A percentile compares a stretch with the other conserved stretches of the same genome.
Conservation (phyloP, 1,140 invertebrate species). For the Caenorhabditis tropicalis region DNA sequence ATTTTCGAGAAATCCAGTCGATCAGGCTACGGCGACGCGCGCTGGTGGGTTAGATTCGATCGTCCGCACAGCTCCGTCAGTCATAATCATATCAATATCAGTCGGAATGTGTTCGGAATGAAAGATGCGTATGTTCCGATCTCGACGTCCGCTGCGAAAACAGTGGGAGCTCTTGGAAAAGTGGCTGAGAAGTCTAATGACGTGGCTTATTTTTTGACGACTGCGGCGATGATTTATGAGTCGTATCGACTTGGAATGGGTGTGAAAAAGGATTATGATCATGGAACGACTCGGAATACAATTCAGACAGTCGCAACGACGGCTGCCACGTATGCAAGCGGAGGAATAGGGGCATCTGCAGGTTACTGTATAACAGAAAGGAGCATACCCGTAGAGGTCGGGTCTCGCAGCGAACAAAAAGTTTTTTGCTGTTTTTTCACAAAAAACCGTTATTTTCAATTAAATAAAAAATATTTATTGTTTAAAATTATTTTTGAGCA, state of each 20-base stretch:
- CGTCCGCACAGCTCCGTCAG: background rate
- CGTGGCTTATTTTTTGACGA: background rate
- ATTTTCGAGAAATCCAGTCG: background rate
- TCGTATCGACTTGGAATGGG: background rate
- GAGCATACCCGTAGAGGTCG: too few species aligned
- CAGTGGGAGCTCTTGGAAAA: background rate
- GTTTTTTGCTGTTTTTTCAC: too few species aligned
- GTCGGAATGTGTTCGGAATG: background rate
- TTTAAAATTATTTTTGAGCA: too few species aligned
- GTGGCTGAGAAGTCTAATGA: background rate
- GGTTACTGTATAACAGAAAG: too few species aligned
- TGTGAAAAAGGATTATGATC: background rate
- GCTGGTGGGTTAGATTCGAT: background rate
- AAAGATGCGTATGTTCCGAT: background rate
- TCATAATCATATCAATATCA: background rate
- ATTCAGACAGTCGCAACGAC: background rate
- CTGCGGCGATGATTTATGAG: background rate
- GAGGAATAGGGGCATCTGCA: background rate
- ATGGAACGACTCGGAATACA: background rate
- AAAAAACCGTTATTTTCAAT: too few species aligned
- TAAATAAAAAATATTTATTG: too few species aligned
- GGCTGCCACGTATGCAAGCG: background rate
- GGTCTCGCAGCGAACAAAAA: background rate
- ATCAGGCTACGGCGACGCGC: background rate
- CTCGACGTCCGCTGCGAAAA: background rate